Evolutionary conservation across 1,140 invertebrate species (phyloP).

Genomic region (Cepaea nemoralis): DNA sequence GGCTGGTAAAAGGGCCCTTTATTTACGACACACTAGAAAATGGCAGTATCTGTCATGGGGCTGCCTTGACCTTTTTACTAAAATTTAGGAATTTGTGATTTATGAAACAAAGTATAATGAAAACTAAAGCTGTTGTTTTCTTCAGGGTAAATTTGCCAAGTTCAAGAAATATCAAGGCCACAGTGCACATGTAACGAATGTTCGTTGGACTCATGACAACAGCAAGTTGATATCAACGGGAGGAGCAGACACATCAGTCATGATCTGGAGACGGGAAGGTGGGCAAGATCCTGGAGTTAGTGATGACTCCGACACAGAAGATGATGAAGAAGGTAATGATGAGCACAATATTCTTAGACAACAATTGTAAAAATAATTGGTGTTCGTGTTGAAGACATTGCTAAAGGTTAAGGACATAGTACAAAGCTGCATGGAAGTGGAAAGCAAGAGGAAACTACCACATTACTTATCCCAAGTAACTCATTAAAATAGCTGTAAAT

Average conservation of each 20-base stretch:
- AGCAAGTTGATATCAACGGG: conserved; percentile 67
- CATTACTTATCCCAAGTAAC: too few relatives aligned
- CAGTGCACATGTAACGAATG: conserved; percentile 72
- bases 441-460: too few relatives aligned
- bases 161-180: conserved; percentile 73
- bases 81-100: too few relatives aligned
- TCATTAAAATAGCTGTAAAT: background rate
- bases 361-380: too few relatives aligned
- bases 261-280: conserved; percentile 68
- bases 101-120: too few relatives aligned
- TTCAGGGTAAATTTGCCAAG: conserved; percentile 72
- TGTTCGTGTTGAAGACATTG: background rate
- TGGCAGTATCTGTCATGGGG: too few relatives aligned
- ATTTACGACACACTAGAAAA: too few relatives aligned
- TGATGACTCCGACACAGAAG: conserved; percentile 72
- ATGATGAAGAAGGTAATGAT: conserved; percentile 72
- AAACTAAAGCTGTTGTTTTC: too few relatives aligned
- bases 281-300: conserved; percentile 63
- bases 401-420: too few relatives aligned
- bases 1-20: too few relatives aligned
- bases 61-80: too few relatives aligned
- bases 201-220: conserved; percentile 67
- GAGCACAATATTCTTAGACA: too few relatives aligned
- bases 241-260: conserved; percentile 71
- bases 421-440: background rate